Base-by-base conservation (phyloP, 2,113 vertebrate species). In the Stigmatopora argus region DNA sequence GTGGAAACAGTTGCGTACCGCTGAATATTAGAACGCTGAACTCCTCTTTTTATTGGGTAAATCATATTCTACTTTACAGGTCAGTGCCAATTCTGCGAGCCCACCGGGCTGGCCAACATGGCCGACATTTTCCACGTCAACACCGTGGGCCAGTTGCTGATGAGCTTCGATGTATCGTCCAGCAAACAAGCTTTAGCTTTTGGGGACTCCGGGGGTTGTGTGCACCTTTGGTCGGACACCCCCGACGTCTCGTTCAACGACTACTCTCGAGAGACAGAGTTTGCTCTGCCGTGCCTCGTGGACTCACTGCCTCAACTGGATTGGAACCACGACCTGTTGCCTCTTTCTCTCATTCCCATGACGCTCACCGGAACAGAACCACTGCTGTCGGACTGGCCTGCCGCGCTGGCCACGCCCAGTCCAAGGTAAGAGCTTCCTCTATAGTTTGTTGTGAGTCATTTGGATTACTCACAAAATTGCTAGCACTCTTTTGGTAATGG, bases 1-100 rank as follows among this genome's bases (percentile, higher is more conserved):
- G 3, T 31, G 26, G 26, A 3, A 31, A 31, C 26, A 31, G 26
- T 31, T 31, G 26, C 3, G 1, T 31, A 31, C 26, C 26, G 3
- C 26, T 31, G 26, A 31, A 31, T 31, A 31, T 31, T 31, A 31
- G 26, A 31, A 31, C 3, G 26, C 26, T 31, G 26, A 31, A 1
- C 26, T 31, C 26, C 26, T 31, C 26, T 31, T 31, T 31, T 31
- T 31, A 2, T 31, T 31, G 1, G 26, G 1, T 31, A 31, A 31
- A 31, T 31, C 26, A 3, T 31, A 31, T 31, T 14, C 19, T 55
- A 51, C 14, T 0, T 7, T 0, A 31, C 74, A 99, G 97, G 96
- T 65, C 96, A 98, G 68, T 98, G 94, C 82, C 97, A 99, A 89
- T 99, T 99, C 88, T 99, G 97, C 0, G 97, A 99, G 81, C 96